A percentile compares a stretch with the other conserved stretches of the same genome.
phyloP scores from a whole-genome alignment of 2,888 invertebrate species.

The Amitus sp. region DNA sequence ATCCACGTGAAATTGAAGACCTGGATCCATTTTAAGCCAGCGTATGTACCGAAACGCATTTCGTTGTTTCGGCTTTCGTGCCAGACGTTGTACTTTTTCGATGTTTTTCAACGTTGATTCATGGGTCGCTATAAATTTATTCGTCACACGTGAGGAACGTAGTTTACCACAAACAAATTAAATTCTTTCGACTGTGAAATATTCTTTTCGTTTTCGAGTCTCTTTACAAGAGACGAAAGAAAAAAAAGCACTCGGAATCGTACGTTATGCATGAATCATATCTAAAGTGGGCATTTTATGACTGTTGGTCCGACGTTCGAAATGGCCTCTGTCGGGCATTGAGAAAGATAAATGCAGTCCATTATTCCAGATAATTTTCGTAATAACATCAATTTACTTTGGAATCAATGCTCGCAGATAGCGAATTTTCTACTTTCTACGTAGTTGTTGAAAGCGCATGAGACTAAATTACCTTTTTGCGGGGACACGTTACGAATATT shows the following conservation, averaged over 20 bases:
- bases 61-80: not conserved
- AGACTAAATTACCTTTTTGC: conserved; percentile 46
- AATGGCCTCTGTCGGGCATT: not conserved
- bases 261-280: conserved; percentile 1
- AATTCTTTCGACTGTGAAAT: not conserved
- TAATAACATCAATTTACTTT: conserved; percentile 14
- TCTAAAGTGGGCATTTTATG: conserved; percentile 6
- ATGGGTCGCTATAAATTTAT: not conserved
- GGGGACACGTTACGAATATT: conserved; percentile 39
- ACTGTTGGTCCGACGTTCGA: conserved; percentile 1
- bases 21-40: conserved; percentile 7
- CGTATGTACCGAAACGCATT: conserved; percentile 1
- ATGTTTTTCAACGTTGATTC: not conserved
- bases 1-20: conserved; percentile 15
- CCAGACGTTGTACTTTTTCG: not conserved
- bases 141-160: not conserved
- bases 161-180: not conserved
- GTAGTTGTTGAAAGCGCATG: conserved; percentile 43
- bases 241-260: not conserved
- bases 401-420: conserved; percentile 16
- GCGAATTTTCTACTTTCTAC: conserved; percentile 46
- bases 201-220: not conserved
- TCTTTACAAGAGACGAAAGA: not conserved
- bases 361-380: conserved; percentile 11
- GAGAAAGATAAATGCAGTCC: conserved; percentile 13